Conservation (phyloP, 2,888 invertebrate species). For the Tanypteryx hageni region DNA sequence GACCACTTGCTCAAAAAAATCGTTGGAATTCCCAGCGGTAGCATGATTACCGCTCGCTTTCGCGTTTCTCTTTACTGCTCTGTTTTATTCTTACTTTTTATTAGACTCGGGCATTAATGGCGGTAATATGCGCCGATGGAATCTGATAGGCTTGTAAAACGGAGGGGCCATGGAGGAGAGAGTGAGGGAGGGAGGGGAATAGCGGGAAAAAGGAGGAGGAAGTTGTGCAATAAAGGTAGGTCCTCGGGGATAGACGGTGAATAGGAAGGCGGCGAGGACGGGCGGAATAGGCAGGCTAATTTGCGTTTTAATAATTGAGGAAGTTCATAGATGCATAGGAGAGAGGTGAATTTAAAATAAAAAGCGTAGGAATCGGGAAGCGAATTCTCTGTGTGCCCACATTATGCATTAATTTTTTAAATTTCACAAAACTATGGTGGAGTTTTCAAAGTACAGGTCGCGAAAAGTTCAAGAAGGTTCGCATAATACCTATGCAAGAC, state of each 20-base stretch:
- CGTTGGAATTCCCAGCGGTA: not conserved
- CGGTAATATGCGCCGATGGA: constrained; percentile 9
- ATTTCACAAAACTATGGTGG: too few species aligned
- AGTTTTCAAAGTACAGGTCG: too few species aligned
- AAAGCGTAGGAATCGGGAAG: too few species aligned
- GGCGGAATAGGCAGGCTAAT: not conserved
- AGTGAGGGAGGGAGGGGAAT: not conserved
- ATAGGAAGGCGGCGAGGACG: not conserved
- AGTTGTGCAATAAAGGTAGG: not conserved
- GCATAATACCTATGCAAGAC: too few species aligned
- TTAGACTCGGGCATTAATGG: not conserved
- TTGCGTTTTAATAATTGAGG: not conserved
- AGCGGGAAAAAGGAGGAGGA: not conserved
- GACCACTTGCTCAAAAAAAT: not conserved
- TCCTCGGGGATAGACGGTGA: not conserved
- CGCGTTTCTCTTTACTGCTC: not conserved
- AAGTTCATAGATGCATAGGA: not conserved
- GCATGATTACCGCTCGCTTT: not conserved
- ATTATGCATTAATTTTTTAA: too few species aligned
- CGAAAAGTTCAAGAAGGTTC: too few species aligned
- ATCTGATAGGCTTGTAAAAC: not conserved
- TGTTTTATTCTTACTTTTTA: not conserved
- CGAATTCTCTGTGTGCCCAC: too few species aligned
- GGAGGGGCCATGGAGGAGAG: not conserved
- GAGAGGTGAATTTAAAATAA: too few species aligned